Percentiles rank a stretch among this genome's conserved stretches.
Conservation (phyloP, 2,888 invertebrate species). For the Scaptomyza flava region DNA sequence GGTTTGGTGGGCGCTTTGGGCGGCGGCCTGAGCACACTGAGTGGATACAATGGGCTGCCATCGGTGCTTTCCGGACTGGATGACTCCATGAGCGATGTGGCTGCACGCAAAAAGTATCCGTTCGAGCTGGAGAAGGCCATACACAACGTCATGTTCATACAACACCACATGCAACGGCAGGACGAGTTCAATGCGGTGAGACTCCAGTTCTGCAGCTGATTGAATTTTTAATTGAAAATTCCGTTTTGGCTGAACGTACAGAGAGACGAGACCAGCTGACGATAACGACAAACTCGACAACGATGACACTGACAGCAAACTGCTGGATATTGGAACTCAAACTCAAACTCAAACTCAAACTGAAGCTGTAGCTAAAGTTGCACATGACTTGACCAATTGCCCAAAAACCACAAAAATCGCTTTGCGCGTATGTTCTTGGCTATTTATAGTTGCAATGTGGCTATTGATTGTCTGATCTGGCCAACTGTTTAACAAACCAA, state of each 20-base stretch:
- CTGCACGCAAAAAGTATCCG: constrained; percentile 93
- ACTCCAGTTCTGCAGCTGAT: constrained; percentile 62
- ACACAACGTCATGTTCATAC: constrained; percentile 97
- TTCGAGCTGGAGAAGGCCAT: constrained; percentile 97
- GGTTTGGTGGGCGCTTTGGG: constrained; percentile 91
- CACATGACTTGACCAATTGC: constrained; percentile 24
- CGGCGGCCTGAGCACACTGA: constrained; percentile 85
- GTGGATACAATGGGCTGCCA: constrained; percentile 92
- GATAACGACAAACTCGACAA: constrained; percentile 15
- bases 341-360: neutral
- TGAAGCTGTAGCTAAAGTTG: constrained; percentile 5
- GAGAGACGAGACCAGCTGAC: constrained; percentile 10
- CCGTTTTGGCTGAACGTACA: constrained; percentile 56
- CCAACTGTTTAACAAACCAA: constrained; percentile 31
- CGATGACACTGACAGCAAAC: constrained; percentile 31
- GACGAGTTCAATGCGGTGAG: constrained; percentile 97
- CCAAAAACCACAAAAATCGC: constrained; percentile 67
- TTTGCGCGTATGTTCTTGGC: constrained; percentile 34
- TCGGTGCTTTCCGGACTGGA: constrained; percentile 93
- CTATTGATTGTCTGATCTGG: constrained; percentile 43
- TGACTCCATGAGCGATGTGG: constrained; percentile 92
- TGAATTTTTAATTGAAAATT: constrained; percentile 81
- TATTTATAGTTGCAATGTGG: constrained; percentile 19
- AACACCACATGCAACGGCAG: constrained; percentile 96
- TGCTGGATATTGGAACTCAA: neutral